These are phyloP conservation scores for Machimus atricapillus DNA, from an alignment of 2,888 invertebrate species.

Conservation along the genomic window DNA sequence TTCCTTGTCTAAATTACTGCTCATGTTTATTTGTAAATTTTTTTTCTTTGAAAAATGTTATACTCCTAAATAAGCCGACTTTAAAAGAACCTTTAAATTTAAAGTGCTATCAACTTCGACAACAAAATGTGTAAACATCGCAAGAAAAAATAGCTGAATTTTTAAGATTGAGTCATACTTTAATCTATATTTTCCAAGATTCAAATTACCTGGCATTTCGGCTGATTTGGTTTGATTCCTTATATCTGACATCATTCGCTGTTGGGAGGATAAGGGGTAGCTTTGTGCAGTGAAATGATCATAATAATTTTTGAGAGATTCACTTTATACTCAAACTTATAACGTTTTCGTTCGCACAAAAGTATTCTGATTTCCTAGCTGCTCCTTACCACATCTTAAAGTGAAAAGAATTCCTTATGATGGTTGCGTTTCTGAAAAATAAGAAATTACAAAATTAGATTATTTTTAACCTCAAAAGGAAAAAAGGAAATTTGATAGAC, in stretches of 20 bases:
- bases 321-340: neutral
- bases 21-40: no score
- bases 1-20: no score
- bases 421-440: neutral
- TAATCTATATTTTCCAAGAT: neutral
- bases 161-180: neutral
- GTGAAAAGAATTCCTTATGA: neutral
- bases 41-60: no score
- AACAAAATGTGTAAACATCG: no score
- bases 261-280: conserved; percentile 44
- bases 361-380: neutral
- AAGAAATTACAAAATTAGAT: neutral
- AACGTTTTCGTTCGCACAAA: neutral
- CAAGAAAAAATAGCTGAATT: no score
- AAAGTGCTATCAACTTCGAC: no score
- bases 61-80: no score
- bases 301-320: conserved; percentile 40
- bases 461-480: neutral
- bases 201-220: conserved; percentile 47
- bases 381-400: neutral
- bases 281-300: conserved; percentile 42
- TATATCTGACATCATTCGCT: conserved; percentile 48
- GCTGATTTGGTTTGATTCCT: conserved; percentile 44
- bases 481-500: neutral
- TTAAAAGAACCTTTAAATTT: no score